Evolutionary conservation across 2,888 invertebrate species (phyloP).

Genomic region (Melolontha melolontha): DNA sequence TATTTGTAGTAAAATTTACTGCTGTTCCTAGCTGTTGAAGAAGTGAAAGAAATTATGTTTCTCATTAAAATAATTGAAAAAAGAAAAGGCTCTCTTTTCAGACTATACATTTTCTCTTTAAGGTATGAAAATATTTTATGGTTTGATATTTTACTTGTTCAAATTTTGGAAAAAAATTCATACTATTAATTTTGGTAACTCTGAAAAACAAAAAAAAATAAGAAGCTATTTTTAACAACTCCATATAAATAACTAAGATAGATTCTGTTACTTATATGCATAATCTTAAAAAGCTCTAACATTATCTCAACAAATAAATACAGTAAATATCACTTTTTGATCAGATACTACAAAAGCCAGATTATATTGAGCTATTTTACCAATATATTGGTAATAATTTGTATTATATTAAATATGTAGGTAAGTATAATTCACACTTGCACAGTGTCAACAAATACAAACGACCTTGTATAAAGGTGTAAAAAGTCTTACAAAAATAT

Average conservation of each 20-base stretch:
- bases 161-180: too few species aligned
- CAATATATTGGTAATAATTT: neutral
- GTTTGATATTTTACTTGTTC: too few species aligned
- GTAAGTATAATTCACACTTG: neutral
- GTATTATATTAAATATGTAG: constrained; percentile 1
- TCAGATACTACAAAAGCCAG: constrained; percentile 18
- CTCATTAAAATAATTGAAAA: too few species aligned
- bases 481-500: constrained; percentile 37
- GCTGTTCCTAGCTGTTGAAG: too few species aligned
- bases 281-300: constrained; percentile 2
- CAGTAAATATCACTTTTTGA: constrained; percentile 3
- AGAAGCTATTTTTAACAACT: too few species aligned
- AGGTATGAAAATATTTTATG: too few species aligned
- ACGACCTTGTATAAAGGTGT: constrained; percentile 37
- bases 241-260: neutral
- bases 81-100: too few species aligned
- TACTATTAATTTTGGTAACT: too few species aligned
- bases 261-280: neutral
- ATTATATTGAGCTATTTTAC: constrained; percentile 11
- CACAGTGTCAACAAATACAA: constrained; percentile 29
- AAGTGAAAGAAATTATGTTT: too few species aligned
- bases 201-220: too few species aligned
- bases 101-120: too few species aligned
- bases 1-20: too few species aligned
- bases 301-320: constrained; percentile 6